Evolutionary conservation across 2,113 vertebrate species (phyloP).

Genomic region (Amphiprion percula): DNA sequence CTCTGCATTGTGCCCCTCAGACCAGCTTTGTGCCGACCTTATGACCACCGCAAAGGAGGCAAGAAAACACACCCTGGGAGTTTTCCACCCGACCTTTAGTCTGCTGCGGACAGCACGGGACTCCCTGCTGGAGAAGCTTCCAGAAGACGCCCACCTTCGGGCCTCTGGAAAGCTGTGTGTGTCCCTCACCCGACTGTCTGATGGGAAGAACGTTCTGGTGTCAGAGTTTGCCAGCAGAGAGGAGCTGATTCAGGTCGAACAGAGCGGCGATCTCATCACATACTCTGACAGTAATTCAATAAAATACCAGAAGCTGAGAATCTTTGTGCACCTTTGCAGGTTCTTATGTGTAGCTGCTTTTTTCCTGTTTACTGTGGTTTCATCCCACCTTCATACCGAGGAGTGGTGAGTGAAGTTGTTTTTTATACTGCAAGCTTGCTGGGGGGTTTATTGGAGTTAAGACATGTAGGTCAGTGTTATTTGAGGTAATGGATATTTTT

Average conservation of each 20-base stretch:
- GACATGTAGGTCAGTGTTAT: too few relatives aligned
- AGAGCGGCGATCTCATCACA: neutral
- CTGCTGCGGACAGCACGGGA: slow-evolving; percentile 77
- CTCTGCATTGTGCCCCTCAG: slow-evolving; percentile 55
- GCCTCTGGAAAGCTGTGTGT: slow-evolving; percentile 86
- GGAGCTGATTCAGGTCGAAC: slow-evolving; percentile 91
- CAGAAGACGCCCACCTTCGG: slow-evolving; percentile 86
- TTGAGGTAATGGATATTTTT: too few relatives aligned
- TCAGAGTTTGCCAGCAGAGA: slow-evolving; percentile 92
- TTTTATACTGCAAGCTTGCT: neutral
- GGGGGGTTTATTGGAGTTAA: too few relatives aligned
- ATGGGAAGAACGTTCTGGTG: slow-evolving; percentile 89
- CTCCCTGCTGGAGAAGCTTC: slow-evolving; percentile 82
- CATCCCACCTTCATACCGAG: slow-evolving; percentile 91
- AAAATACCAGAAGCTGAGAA: neutral
- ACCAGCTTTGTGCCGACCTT: slow-evolving; percentile 66
- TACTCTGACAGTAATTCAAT: neutral
- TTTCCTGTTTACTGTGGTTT: slow-evolving; percentile 90
- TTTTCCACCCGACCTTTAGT: slow-evolving; percentile 89
- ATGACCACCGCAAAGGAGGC: slow-evolving; percentile 79
- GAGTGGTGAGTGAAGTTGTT: slow-evolving; percentile 86
- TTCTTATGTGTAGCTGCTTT: slow-evolving; percentile 91
- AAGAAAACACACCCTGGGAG: slow-evolving; percentile 84
- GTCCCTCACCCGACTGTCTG: slow-evolving; percentile 91
- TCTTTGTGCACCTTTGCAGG: slow-evolving; percentile 76